Percentiles rank a stretch among this genome's conserved stretches.
These are phyloP conservation scores for Neogale vison DNA, from an alignment of 2,113 vertebrate genomes.

Conservation along the genomic window DNA sequence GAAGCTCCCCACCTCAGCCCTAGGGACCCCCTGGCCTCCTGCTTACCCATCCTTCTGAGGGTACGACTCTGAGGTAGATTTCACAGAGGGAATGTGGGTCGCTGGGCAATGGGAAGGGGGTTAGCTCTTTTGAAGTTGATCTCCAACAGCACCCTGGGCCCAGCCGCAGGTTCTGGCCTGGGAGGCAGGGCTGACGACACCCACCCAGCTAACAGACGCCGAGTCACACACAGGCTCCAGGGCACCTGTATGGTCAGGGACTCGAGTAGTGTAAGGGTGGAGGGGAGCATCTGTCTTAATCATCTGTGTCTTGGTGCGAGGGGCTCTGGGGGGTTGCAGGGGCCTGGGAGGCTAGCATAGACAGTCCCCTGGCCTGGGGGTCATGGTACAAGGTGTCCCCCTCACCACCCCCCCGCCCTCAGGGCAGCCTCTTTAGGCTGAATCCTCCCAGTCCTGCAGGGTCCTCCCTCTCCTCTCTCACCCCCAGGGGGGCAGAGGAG, in stretches of 20 bases:
- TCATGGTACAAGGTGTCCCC: not conserved
- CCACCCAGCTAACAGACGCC: constrained; percentile 37
- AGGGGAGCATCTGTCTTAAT: not conserved
- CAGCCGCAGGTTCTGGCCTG: constrained; percentile 36
- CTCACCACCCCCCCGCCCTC: not conserved
- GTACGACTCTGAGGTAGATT: constrained; percentile 84
- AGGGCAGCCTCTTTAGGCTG: constrained; percentile 25
- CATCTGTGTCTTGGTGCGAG: not conserved
- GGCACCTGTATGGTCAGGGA: not conserved
- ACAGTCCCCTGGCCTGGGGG: not conserved
- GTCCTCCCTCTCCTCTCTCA: constrained; percentile 19
- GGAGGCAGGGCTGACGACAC: constrained; percentile 37
- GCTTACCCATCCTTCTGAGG: constrained; percentile 74
- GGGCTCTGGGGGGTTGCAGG: not conserved
- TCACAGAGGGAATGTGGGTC: constrained; percentile 71
- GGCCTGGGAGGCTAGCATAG: constrained; percentile 26
- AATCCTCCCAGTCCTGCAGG: not conserved
- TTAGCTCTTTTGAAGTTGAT: constrained; percentile 76
- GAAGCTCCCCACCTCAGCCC: constrained; percentile 65
- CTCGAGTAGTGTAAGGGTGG: not conserved
- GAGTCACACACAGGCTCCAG: constrained; percentile 8
- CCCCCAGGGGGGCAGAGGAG: constrained; percentile 18
- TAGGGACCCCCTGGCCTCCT: constrained; percentile 51
- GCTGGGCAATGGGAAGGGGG: constrained; percentile 1
- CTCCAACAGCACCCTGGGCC: constrained; percentile 70